Conservation (phyloP, 2,888 invertebrate genomes). For the Carterocephalus palaemon region DNA sequence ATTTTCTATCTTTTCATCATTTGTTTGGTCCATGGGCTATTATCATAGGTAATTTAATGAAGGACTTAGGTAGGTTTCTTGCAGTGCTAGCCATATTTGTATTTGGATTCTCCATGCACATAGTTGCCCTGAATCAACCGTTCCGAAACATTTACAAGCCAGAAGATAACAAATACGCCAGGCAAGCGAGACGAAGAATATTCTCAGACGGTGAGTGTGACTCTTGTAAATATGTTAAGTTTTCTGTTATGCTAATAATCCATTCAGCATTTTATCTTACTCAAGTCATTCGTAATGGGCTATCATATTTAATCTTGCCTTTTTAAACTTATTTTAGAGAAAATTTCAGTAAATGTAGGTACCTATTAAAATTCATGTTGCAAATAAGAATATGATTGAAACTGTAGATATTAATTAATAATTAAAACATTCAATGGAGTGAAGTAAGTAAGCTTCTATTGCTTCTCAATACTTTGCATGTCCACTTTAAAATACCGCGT, state of each 20-base stretch:
- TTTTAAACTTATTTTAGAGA: no score
- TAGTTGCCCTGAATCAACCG: conserved; percentile 97
- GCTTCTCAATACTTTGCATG: neutral
- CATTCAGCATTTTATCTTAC: no score
- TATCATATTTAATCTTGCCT: no score
- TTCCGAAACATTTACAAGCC: conserved; percentile 84
- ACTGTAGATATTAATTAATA: neutral
- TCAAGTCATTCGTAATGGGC: no score
- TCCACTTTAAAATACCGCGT: neutral
- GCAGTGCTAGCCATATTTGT: conserved; percentile 99
- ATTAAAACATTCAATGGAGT: conserved; percentile 1
- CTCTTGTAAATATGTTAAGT: conserved; percentile 33
- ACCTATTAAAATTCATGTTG: no score
- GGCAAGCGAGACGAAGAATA: conserved; percentile 72
- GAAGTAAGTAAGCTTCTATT: conserved; percentile 16
- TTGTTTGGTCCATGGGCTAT: conserved; percentile 99
- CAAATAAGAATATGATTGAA: no score
- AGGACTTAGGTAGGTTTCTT: conserved; percentile 96
- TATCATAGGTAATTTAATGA: conserved; percentile 97
- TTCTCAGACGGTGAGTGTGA: conserved; percentile 85
- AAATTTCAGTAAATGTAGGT: no score
- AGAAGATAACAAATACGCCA: conserved; percentile 80
- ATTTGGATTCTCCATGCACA: conserved; percentile 98
- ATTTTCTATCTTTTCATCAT: conserved; percentile 99
- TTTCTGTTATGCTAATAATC: conserved; percentile 52